phyloP scores from a whole-genome alignment of 2,888 invertebrate species.

The Thera britannica region DNA sequence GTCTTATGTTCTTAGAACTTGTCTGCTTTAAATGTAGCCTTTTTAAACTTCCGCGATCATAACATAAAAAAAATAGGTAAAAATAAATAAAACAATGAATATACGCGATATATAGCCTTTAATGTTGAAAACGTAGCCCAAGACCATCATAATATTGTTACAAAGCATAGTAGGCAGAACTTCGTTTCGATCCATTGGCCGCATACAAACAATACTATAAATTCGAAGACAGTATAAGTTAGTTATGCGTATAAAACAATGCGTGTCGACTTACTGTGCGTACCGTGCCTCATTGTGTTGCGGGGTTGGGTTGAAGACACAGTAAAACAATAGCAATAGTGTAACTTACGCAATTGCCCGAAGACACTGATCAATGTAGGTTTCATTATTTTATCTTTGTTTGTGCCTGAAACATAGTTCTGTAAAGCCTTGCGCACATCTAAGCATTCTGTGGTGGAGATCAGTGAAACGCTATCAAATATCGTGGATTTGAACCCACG shows the following conservation, averaged over 20 bases:
- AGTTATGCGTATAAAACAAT: slow-evolving; percentile 55
- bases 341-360: background rate
- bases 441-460: no score
- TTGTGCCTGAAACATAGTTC: no score
- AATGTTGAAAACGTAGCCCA: background rate
- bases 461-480: no score
- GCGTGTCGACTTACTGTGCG: slow-evolving; percentile 50
- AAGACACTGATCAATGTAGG: background rate
- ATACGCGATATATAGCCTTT: no score
- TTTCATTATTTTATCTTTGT: no score
- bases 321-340: slow-evolving; percentile 10
- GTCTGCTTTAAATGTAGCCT: no score
- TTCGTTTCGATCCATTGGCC: slow-evolving; percentile 67
- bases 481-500: no score
- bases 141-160: slow-evolving; percentile 41
- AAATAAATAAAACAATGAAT: no score
- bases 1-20: no score
- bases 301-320: slow-evolving; percentile 15
- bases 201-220: slow-evolving; percentile 65
- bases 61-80: no score
- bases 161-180: slow-evolving; percentile 47
- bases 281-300: slow-evolving; percentile 40
- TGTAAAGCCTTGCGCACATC: no score
- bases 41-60: no score
- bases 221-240: slow-evolving; percentile 66